Evolutionary conservation across 2,888 invertebrate genomes (phyloP), one percentile per base, ranked within the genome.

Genomic region (Archips crataeganus): DNA sequence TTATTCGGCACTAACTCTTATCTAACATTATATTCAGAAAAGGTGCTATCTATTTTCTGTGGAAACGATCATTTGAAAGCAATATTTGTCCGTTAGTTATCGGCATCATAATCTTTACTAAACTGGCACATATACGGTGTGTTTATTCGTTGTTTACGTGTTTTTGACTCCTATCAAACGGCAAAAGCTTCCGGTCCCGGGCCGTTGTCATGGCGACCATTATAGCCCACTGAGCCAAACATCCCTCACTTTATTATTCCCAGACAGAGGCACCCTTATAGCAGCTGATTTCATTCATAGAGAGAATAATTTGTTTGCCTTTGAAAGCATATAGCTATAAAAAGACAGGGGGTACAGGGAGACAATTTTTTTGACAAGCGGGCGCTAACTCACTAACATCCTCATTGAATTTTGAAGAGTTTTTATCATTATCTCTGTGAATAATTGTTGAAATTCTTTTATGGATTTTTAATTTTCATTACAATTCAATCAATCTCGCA

Each of bases 231-330:
- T 77, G 79, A 80, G 80, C 81, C 80, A 82, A 87, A 81, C 85
- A 85, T 85, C 88, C 89, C 87, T 82, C 78, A 79, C 79, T 84
- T 82, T 84, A 83, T 88, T 84, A 84, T 85, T 84, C 84, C 79
- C 84, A 83, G 80, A 83, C 75, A 78, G 77, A 79, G 77, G 77
- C 81, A 77, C 87, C 86, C 87, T 80, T 79, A 75, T 80, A 88
- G 86, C 91, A 92, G 91, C 91, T 91, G 91, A 91, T 91, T 89
- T 82, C 86, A 86, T 88, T 88, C 84, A 88, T 87, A 80, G 75
- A 77, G 51, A 65, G 75, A 79, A 80, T 79, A 78, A 79, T 77
- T 79, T 65, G 69, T 65, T 74, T 70, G 65, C 65, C 60, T 74
- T 74, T 74, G 60, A 74, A 36, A 54, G 54, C 51, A 11, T 15